Evolutionary conservation across 2,113 vertebrate genomes (phyloP), one percentile per base, ranked within the genome.

Genomic region (Emydocephalus ijimae): DNA sequence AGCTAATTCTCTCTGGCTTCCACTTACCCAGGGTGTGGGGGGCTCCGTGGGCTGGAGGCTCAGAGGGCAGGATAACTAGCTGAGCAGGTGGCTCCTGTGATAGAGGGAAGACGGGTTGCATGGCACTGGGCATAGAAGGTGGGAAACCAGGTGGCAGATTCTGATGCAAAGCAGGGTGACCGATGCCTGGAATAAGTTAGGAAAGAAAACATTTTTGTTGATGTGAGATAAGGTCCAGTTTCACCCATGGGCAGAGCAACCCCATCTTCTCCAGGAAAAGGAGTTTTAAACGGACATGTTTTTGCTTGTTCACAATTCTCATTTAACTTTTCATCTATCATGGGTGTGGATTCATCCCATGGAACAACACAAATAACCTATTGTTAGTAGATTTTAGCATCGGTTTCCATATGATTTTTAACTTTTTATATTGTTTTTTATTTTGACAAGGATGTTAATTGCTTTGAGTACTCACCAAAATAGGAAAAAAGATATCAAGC

Each of bases 121-220:
- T 97, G 94, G 99, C 96, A 92, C 98, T 98, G 94, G 98, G 97
- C 98, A 99, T 98, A 5, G 99, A 98, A 55, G 99, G 93, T 0
- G 99, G 98, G 95, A 99, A 99, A 95, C 99, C 98, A 0, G 99
- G 99, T 4, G 99, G 98, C 9, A 99, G 97, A 96, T 99, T 99
- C 98, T 99, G 99, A 96, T 99, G 99, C 94, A 99, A 98, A 61
- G 99, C 98, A 0, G 99, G 98, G 94, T 99, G 99, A 81, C 99
- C 97, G 4, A 99, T 98, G 94, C 99, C 99, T 99, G 97, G 23
- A 92, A 81, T 39, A 14, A 9, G 21, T 91, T 91, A 93, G 61
- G 85, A 26, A 23, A 52, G 69, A 55, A 92, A 90, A 14, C 10
- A 69, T 1, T 69, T 81, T 81, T 39, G 50, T 89, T 89, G 0